Conservation (phyloP, 2,113 vertebrate species). For the Hippocampus abdominalis region DNA sequence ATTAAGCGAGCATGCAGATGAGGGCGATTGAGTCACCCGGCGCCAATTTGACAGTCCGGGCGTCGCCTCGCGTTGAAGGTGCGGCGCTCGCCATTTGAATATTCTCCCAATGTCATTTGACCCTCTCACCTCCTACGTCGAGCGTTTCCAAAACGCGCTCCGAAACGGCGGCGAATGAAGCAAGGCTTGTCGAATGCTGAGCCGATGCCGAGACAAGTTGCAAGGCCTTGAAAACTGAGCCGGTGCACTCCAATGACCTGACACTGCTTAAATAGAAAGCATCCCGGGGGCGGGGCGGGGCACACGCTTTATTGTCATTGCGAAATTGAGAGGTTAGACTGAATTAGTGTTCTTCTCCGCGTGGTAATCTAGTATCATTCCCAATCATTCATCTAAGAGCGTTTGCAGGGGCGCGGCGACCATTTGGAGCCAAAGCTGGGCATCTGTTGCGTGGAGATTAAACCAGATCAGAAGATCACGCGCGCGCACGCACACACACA, state of each 20-base stretch:
- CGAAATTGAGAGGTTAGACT: not conserved
- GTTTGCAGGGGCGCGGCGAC: constrained; percentile 24
- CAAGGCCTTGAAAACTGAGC: constrained; percentile 12
- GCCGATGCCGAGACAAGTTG: constrained; percentile 12
- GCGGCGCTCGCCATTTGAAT: constrained; percentile 32
- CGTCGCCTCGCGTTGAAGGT: constrained; percentile 48
- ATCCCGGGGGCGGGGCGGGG: not conserved
- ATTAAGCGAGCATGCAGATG: constrained; percentile 55
- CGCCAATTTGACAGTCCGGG: constrained; percentile 35
- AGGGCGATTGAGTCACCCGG: constrained; percentile 48
- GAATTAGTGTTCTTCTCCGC: constrained; percentile 22
- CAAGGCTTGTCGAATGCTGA: not conserved
- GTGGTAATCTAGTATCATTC: constrained; percentile 32
- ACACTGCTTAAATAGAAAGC: not conserved
- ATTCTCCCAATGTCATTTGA: constrained; percentile 38
- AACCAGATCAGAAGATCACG: constrained; percentile 61
- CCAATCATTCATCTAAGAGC: constrained; percentile 30
- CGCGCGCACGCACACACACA: not conserved
- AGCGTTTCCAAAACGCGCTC: constrained; percentile 12
- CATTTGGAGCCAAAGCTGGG: constrained; percentile 54
- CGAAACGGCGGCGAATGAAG: constrained; percentile 23
- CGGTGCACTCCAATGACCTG: too few species aligned
- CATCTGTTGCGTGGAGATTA: constrained; percentile 66
- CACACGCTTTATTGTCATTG: not conserved
- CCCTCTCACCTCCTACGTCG: constrained; percentile 14